Evolutionary conservation across 2,888 invertebrate genomes (phyloP).

Genomic region (Watsonalla cultraria): DNA sequence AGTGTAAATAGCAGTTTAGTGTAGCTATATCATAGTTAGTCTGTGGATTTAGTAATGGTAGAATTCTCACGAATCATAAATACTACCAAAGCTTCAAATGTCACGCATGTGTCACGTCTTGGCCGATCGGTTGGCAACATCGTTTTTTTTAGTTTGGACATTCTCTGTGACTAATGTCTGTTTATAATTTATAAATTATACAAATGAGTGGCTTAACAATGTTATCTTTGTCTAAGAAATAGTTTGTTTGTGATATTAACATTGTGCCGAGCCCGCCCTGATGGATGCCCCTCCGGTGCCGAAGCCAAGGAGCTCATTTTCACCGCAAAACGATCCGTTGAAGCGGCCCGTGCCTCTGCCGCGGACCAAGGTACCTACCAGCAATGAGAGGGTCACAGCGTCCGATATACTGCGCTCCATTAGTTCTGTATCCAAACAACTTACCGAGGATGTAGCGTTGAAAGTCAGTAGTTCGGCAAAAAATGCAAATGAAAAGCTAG

Average conservation of each 20-base stretch:
- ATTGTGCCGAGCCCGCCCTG: conserved; percentile 11
- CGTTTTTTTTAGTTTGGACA: neutral
- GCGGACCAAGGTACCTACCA: conserved; percentile 54
- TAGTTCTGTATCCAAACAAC: conserved; percentile 76
- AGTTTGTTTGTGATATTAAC: conserved; percentile 23
- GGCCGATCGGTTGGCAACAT: too few relatives aligned
- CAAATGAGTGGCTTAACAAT: conserved; percentile 26
- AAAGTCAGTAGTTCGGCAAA: conserved; percentile 68
- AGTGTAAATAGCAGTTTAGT: too few relatives aligned
- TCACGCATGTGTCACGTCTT: too few relatives aligned
- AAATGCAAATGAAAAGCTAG: conserved; percentile 59
- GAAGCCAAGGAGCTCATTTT: conserved; percentile 53
- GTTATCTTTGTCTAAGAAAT: conserved; percentile 29
- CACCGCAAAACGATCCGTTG: conserved; percentile 36
- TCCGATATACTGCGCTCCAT: conserved; percentile 70
- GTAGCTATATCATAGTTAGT: too few relatives aligned
- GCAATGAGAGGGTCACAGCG: conserved; percentile 51
- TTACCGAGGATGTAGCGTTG: conserved; percentile 75
- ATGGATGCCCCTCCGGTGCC: conserved; percentile 71
- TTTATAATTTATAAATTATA: conserved; percentile 21
- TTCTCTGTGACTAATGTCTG: conserved; percentile 15
- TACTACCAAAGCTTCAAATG: too few relatives aligned
- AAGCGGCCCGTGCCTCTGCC: conserved; percentile 77
- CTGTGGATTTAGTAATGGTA: too few relatives aligned
- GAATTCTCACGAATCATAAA: too few relatives aligned